Evolutionary conservation across 2,113 vertebrate genomes (phyloP).

Genomic region (Odocoileus hemionus): DNA sequence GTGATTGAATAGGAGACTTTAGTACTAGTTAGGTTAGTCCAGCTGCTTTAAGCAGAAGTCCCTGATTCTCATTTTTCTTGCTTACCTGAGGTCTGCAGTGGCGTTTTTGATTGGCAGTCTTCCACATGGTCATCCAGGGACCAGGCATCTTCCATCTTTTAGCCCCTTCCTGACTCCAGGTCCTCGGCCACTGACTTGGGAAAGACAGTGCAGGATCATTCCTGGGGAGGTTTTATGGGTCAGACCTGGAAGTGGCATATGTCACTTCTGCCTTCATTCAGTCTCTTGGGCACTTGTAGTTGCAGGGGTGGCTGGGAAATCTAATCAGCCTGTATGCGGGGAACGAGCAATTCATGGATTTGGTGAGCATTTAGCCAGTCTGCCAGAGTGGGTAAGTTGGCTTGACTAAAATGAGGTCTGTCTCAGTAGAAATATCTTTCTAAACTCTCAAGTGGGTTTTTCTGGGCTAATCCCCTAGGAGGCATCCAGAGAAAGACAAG

Average conservation of each 20-base stretch:
- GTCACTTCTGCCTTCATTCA: neutral
- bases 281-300: neutral
- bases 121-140: neutral
- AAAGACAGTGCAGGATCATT: neutral
- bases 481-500: neutral
- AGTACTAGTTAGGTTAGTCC: neutral
- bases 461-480: neutral
- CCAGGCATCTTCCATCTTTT: neutral
- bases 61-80: neutral
- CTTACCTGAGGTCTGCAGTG: neutral
- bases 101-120: neutral
- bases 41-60: neutral
- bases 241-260: neutral
- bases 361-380: neutral
- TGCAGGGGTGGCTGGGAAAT: neutral
- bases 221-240: neutral
- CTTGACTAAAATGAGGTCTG: neutral
- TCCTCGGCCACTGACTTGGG: neutral
- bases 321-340: neutral
- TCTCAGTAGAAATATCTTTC: neutral
- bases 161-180: neutral
- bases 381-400: neutral
- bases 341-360: neutral
- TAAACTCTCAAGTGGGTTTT: neutral
- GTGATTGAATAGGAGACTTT: neutral